Percentiles rank a stretch among this genome's conserved stretches.
phyloP scores from a whole-genome alignment of 2,113 vertebrate genomes.

The Ceyx margarethae region DNA sequence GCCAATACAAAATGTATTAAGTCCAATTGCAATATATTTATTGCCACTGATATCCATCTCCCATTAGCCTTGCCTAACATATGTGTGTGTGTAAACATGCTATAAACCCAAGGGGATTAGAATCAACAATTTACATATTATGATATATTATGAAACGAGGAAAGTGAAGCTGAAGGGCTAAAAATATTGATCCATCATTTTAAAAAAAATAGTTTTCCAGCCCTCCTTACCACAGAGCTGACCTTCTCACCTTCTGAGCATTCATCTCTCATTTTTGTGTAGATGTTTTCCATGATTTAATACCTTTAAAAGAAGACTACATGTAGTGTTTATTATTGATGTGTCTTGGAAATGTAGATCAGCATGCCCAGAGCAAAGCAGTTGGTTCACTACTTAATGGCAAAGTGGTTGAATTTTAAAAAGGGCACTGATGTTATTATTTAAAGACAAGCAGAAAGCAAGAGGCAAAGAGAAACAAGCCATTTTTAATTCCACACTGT shows the following conservation, averaged over 20 bases:
- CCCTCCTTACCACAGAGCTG: neutral
- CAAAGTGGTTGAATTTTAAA: slow-evolving; percentile 21
- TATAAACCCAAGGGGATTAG: neutral
- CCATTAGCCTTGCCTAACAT: neutral
- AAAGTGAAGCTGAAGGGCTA: neutral
- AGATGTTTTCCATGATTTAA: neutral
- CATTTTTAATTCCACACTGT: neutral
- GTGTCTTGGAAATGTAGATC: neutral
- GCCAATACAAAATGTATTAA: neutral
- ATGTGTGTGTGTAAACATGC: neutral
- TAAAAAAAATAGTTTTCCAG: neutral
- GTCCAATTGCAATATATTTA: neutral
- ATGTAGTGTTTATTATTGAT: neutral
- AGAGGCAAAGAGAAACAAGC: neutral
- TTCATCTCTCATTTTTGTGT: neutral
- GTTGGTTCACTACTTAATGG: slow-evolving; percentile 37
- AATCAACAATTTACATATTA: neutral
- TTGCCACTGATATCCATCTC: neutral
- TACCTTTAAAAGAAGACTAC: neutral
- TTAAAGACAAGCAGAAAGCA: slow-evolving; percentile 12
- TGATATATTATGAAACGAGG: neutral
- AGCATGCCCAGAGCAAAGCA: neutral
- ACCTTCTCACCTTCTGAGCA: neutral
- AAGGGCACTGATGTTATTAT: slow-evolving; percentile 6
- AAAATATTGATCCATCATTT: neutral